phyloP scores from a whole-genome alignment of 2,888 invertebrate genomes.

The Palloptera scutellata region DNA sequence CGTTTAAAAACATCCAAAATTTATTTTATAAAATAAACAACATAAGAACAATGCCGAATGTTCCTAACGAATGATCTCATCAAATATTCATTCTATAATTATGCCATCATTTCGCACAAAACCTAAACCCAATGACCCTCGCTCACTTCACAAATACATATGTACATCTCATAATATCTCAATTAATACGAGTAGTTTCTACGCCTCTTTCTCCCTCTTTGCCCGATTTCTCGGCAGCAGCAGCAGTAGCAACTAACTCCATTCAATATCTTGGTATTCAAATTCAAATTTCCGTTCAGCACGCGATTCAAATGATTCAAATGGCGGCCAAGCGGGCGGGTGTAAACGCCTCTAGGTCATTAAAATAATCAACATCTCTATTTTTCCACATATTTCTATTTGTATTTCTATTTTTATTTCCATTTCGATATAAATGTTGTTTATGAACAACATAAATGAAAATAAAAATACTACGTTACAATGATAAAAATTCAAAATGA shows the following conservation, averaged over 20 bases:
- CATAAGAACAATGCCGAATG: too few species aligned
- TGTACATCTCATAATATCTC: constrained; percentile 21
- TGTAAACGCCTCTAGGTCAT: constrained; percentile 25
- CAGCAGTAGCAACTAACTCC: constrained; percentile 1
- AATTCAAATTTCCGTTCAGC: constrained; percentile 25
- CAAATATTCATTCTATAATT: not conserved
- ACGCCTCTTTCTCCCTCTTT: not conserved
- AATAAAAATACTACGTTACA: too few species aligned
- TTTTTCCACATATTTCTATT: not conserved
- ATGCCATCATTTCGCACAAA: not conserved
- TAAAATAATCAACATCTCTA: constrained; percentile 30
- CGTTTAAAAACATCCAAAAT: too few species aligned
- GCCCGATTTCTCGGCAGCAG: too few species aligned
- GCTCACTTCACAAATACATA: constrained; percentile 1
- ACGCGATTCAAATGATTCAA: constrained; percentile 22
- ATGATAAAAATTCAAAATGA: too few species aligned
- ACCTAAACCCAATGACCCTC: constrained; percentile 21
- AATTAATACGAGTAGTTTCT: constrained; percentile 17
- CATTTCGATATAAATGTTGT: too few species aligned
- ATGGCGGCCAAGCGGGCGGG: constrained; percentile 2
- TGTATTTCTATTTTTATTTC: not conserved
- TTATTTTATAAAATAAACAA: too few species aligned
- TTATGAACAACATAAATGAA: too few species aligned
- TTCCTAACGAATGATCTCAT: constrained; percentile 22
- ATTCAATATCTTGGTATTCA: constrained; percentile 5